Evolutionary conservation across 2,888 invertebrate species (phyloP).

Genomic region (Galeopsomyia nigrocyanea): DNA sequence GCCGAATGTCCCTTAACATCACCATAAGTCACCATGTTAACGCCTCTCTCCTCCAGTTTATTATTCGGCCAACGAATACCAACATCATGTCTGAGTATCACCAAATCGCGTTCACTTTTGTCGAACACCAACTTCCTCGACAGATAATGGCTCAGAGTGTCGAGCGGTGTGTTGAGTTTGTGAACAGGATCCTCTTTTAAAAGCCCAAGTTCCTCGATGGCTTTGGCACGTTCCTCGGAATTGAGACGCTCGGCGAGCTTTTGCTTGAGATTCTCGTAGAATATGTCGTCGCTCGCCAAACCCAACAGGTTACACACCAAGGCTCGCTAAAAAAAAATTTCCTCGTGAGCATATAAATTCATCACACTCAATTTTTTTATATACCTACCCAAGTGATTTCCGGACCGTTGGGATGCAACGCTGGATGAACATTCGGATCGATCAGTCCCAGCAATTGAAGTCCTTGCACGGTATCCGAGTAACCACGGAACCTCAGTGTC

Average conservation of each 20-base stretch:
- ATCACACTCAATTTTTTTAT: not conserved
- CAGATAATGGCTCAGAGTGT: slow-evolving; percentile 92
- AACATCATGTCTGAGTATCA: slow-evolving; percentile 94
- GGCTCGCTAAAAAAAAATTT: slow-evolving; percentile 75
- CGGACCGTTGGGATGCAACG: slow-evolving; percentile 95
- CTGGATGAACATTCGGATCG: slow-evolving; percentile 86
- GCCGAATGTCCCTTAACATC: slow-evolving; percentile 88
- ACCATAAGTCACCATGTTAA: slow-evolving; percentile 93
- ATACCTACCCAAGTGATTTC: slow-evolving; percentile 91
- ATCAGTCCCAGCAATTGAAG: slow-evolving; percentile 91
- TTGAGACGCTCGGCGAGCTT: slow-evolving; percentile 87
- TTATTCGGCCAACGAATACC: slow-evolving; percentile 94
- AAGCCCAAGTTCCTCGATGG: slow-evolving; percentile 89
- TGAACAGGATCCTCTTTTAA: slow-evolving; percentile 85
- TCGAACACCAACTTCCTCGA: slow-evolving; percentile 85
- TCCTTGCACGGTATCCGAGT: slow-evolving; percentile 88
- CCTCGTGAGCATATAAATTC: no score
- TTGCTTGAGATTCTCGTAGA: slow-evolving; percentile 92
- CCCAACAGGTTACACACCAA: slow-evolving; percentile 90
- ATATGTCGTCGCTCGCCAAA: slow-evolving; percentile 86
- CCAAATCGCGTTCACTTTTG: slow-evolving; percentile 88
- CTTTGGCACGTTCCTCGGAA: slow-evolving; percentile 77
- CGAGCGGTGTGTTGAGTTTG: slow-evolving; percentile 89
- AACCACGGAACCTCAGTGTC: slow-evolving; percentile 93
- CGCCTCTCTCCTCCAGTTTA: slow-evolving; percentile 82